Base-by-base conservation (phyloP, 2,888 invertebrate species). In the Ormyrus nitidulus region DNA sequence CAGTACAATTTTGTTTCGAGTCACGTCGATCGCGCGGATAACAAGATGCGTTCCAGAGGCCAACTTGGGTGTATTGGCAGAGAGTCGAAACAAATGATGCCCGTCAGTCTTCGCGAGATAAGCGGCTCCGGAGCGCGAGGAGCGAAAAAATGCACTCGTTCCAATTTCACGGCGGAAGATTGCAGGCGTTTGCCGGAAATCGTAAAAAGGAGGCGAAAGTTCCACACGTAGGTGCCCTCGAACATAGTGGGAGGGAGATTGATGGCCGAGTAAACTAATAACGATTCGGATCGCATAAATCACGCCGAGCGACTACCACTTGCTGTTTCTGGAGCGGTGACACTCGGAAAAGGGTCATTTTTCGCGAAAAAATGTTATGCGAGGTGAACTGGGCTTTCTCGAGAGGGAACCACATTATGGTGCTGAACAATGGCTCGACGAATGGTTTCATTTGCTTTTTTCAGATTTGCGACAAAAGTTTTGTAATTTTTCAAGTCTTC, bases 261-360 rank as follows among this genome's bases (percentile, higher is more conserved):
- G 66, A 68, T 53, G 53, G 66, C 53, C 34, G 53, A 65, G 49
- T 19, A 53, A 68, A 68, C 53, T 68, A 68, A 68, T 68, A 68
- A 68, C 66, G 53, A 68, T 53, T 53, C 19, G 19, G 66, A 68
- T 68, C 66, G 66, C 66, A 53, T 68, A 68, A 68, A 68, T 68
- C 66, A 68, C 53, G 3, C 19, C 51, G 34, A 19, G 19, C 19
- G 19, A 19, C 19, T 19, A 19, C 19, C 19, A 19, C 19, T 19
- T 19, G 19, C 19, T 19, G 19, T 19, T 19, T 19, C 19, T 19
- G 19, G 19, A 19, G 19, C 19, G 19, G 19, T 19, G 19, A 19
- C 19, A 19, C 19, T 19, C 19, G 19, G 19, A 19, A 19, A 19
- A 19, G 19, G 19, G 19, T 19, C 19, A 0, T 19, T 19, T 19